Percentiles rank a stretch among this genome's conserved stretches.
Conservation (phyloP, 2,797 vertebrate genomes). For the Parauchenoglanis punctatus region DNA sequence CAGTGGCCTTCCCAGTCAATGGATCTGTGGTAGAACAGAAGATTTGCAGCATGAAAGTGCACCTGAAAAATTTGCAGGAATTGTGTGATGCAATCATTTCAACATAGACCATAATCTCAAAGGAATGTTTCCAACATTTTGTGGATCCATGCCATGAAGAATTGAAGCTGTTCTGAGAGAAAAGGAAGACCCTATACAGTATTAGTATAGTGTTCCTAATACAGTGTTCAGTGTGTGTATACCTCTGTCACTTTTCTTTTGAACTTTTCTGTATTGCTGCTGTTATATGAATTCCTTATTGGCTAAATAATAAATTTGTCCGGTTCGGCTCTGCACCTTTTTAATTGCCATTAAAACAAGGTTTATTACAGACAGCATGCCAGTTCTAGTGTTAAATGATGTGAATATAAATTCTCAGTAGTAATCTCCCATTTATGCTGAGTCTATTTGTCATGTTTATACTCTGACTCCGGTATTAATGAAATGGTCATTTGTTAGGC, state of each 20-base stretch:
- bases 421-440: background rate
- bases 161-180: background rate
- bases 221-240: background rate
- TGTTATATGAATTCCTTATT: background rate
- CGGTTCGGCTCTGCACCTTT: background rate
- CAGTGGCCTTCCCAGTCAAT: background rate
- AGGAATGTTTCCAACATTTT: background rate
- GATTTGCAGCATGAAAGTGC: too few species aligned
- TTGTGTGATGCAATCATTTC: background rate
- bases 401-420: background rate
- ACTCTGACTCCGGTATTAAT: background rate
- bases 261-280: background rate
- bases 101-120: background rate
- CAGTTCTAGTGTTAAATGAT: conserved; percentile 3
- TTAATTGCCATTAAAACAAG: background rate
- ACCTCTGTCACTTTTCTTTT: background rate
- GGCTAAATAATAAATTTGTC: background rate
- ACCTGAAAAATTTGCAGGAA: background rate
- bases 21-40: background rate
- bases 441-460: background rate
- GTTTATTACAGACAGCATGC: background rate
- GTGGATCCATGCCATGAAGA: background rate
- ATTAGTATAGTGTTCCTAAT: background rate
- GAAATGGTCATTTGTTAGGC: background rate
- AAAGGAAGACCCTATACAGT: background rate